Conservation (phyloP, 2,888 invertebrate genomes). For the Dromius quadrimaculatus region DNA sequence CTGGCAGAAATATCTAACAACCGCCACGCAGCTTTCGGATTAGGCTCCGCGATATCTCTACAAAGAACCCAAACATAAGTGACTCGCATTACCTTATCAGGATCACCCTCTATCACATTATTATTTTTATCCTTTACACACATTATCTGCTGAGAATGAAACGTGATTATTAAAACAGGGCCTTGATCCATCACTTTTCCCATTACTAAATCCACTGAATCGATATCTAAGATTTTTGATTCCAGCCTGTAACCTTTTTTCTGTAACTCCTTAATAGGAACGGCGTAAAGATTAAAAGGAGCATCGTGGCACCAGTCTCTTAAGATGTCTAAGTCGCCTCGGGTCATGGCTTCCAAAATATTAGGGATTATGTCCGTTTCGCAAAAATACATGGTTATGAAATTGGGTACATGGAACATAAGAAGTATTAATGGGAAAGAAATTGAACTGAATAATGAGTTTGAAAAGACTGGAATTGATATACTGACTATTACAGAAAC, state of each 20-base stretch:
- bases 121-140: conserved; percentile 86
- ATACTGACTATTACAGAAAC: too few species aligned
- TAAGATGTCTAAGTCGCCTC: conserved; percentile 85
- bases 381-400: too few species aligned
- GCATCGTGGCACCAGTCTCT: conserved; percentile 99
- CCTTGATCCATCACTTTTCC: conserved; percentile 99
- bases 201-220: conserved; percentile 92
- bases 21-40: conserved; percentile 97
- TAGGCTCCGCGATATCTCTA: conserved; percentile 91
- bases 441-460: too few species aligned
- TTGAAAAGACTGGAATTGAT: too few species aligned
- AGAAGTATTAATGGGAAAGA: too few species aligned
- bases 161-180: conserved; percentile 95
- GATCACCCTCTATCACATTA: conserved; percentile 93
- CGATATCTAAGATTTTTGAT: conserved; percentile 89
- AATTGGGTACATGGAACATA: too few species aligned
- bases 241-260: conserved; percentile 84
- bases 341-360: conserved; percentile 94
- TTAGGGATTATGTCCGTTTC: conserved; percentile 98
- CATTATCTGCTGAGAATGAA: conserved; percentile 97
- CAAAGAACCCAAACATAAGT: conserved; percentile 99
- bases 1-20: conserved; percentile 90
- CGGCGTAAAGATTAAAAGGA: conserved; percentile 89
- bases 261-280: conserved; percentile 89
- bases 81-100: conserved; percentile 93